Percentiles rank a stretch among this genome's conserved stretches.
phyloP scores from a whole-genome alignment of 2,113 vertebrate genomes.

The Casuarius casuarius region DNA sequence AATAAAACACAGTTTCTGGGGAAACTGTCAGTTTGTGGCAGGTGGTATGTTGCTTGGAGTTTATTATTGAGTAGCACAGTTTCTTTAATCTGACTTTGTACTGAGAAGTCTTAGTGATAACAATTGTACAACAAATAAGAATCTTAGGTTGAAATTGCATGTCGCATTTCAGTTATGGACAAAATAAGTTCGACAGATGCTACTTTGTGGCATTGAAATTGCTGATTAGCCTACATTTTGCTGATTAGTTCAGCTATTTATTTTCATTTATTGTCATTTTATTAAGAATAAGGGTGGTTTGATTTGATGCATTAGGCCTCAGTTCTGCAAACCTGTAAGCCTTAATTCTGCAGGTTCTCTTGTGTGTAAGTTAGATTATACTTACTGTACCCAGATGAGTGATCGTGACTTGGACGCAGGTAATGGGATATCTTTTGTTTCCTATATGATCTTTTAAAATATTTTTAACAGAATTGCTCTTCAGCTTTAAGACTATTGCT shows the following conservation, averaged over 20 bases:
- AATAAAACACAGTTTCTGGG: neutral
- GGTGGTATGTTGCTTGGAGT: neutral
- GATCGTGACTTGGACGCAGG: neutral
- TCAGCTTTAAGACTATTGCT: neutral
- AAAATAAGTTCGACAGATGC: neutral
- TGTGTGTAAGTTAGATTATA: neutral
- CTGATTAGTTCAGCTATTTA: constrained; percentile 13
- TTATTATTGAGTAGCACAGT: neutral
- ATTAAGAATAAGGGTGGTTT: neutral
- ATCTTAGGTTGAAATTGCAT: neutral
- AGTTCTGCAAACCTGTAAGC: neutral
- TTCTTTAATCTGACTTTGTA: neutral
- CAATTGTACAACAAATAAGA: neutral
- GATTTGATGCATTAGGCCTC: neutral
- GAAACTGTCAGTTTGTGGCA: neutral
- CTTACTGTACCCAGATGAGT: neutral
- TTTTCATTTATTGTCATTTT: constrained; percentile 20
- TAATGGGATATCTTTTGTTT: neutral
- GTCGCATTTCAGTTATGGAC: neutral
- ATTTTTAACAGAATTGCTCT: neutral
- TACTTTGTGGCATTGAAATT: neutral
- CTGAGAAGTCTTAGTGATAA: neutral
- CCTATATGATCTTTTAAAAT: neutral
- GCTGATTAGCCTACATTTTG: neutral
- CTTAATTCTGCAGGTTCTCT: neutral